A percentile compares a stretch with the other conserved stretches of the same genome.
These are phyloP conservation scores for Popillia japonica DNA, from an alignment of 1,140 invertebrate species.

Conservation along the genomic window DNA sequence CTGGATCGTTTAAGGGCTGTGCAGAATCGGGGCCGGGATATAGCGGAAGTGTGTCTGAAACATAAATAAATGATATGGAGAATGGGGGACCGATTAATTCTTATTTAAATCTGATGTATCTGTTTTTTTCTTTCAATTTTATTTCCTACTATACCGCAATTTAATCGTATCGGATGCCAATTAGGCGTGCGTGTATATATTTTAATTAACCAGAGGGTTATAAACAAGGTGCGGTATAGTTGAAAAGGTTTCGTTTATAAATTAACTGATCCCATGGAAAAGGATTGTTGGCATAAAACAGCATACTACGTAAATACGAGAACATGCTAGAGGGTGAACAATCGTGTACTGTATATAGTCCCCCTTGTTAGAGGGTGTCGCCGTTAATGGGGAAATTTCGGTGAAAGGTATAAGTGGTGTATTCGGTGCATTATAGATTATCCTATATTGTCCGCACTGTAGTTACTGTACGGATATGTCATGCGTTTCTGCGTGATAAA, in stretches of 20 bases:
- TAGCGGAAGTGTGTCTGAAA: conserved; percentile 68
- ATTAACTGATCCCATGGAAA: conserved; percentile 5
- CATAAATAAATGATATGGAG: conserved; percentile 55
- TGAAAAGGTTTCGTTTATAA: neutral
- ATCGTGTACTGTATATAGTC: neutral
- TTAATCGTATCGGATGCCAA: neutral
- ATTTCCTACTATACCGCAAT: neutral
- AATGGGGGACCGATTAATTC: conserved; percentile 13
- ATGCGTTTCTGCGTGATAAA: neutral
- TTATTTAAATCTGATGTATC: too few species aligned
- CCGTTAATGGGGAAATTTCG: neutral
- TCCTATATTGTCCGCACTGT: conserved; percentile 3
- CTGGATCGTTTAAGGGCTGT: conserved; percentile 65
- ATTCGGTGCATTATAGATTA: neutral
- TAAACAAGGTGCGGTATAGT: neutral
- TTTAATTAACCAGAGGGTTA: neutral
- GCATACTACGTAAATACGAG: neutral
- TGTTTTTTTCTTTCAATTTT: neutral
- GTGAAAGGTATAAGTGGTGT: conserved; percentile 2
- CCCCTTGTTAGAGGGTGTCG: neutral
- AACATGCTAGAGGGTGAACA: neutral
- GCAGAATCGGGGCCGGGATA: conserved; percentile 66
- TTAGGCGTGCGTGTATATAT: neutral
- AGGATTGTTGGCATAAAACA: neutral
- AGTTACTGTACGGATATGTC: conserved; percentile 3